Conservation (phyloP, 1,140 invertebrate genomes). For the Habropoda laboriosa region DNA sequence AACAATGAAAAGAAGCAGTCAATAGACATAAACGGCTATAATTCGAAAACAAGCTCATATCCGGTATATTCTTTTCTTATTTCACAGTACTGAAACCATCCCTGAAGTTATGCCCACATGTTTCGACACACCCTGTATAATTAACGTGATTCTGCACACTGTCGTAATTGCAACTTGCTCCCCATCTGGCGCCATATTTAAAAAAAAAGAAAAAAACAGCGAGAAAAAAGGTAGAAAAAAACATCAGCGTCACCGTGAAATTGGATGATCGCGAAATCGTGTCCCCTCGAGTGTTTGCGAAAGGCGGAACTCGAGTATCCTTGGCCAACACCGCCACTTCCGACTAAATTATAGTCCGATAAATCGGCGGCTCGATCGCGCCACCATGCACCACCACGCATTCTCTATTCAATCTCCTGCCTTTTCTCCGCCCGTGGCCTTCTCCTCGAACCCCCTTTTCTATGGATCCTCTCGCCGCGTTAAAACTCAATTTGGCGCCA, state of each 20-base stretch:
- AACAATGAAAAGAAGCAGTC: too few relatives aligned
- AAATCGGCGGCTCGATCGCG: conserved; percentile 53
- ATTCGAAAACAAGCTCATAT: too few relatives aligned
- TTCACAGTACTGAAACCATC: too few relatives aligned
- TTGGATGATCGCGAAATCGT: conserved; percentile 60
- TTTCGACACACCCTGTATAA: too few relatives aligned
- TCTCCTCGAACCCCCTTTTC: not conserved
- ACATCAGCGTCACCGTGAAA: conserved; percentile 64
- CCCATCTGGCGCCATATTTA: too few relatives aligned
- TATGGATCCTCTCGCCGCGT: not conserved
- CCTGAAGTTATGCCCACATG: too few relatives aligned
- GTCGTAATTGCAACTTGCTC: too few relatives aligned
- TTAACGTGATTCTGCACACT: too few relatives aligned
- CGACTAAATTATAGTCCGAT: conserved; percentile 62
- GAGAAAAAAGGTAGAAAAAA: conserved; percentile 52
- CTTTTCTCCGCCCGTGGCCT: conserved; percentile 11
- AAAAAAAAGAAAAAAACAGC: too few relatives aligned
- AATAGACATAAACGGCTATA: too few relatives aligned
- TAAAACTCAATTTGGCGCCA: conserved; percentile 48
- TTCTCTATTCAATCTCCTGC: conserved; percentile 35
- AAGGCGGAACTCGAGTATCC: conserved; percentile 37
- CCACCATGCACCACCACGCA: not conserved
- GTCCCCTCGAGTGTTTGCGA: conserved; percentile 26
- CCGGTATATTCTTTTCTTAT: too few relatives aligned
- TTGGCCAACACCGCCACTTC: conserved; percentile 40